Evolutionary conservation across 2,797 vertebrate species (phyloP).

Genomic region (Pseudochromis fuscus): DNA sequence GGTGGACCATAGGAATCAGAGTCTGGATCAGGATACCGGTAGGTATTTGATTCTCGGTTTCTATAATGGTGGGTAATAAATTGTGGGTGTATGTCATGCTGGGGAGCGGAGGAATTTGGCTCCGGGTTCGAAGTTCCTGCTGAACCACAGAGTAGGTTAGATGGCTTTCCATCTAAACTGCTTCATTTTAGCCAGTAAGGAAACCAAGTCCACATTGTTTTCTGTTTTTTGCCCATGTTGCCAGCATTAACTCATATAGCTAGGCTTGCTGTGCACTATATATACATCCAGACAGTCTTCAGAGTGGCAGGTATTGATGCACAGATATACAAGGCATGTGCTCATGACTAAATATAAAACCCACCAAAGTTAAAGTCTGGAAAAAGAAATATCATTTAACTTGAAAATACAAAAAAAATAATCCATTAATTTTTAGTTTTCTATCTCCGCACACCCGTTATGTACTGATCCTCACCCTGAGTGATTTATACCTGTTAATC

Average conservation of each 20-base stretch:
- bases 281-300: no score
- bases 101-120: conserved; percentile 66
- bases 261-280: no score
- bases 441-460: neutral
- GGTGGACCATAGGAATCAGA: conserved; percentile 60
- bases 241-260: no score
- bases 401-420: neutral
- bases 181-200: conserved; percentile 57
- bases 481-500: conserved; percentile 64
- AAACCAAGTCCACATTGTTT: conserved; percentile 52
- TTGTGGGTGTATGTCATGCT: conserved; percentile 69
- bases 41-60: conserved; percentile 67
- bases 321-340: no score
- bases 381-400: neutral
- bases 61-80: conserved; percentile 74
- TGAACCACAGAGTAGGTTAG: conserved; percentile 46
- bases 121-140: conserved; percentile 60
- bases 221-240: conserved; percentile 56
- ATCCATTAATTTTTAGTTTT: conserved; percentile 13
- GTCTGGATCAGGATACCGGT: conserved; percentile 47
- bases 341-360: conserved; percentile 1
- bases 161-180: conserved; percentile 42
- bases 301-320: no score
- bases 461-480: conserved; percentile 27
- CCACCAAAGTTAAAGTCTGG: neutral